Percentiles rank a stretch among this genome's conserved stretches.
Evolutionary conservation across 2,888 invertebrate species (phyloP).

Genomic region (Spodoptera exigua): DNA sequence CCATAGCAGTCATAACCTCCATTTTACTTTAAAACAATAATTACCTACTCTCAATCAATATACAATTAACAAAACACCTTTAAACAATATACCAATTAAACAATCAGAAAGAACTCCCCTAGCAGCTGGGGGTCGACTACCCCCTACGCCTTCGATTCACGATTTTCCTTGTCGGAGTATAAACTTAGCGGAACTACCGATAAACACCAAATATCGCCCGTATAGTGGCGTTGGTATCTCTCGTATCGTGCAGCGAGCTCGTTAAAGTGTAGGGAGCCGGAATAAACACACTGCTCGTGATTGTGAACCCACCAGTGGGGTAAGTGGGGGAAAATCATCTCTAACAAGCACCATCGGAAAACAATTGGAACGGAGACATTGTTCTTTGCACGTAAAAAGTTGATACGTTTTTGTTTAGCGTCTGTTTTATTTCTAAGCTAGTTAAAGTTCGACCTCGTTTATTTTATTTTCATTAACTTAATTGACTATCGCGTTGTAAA

Average conservation of each 20-base stretch:
- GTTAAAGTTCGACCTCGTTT: too few species aligned
- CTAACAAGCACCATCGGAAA: conserved; percentile 68
- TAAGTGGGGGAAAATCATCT: conserved; percentile 45
- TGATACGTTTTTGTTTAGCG: conserved; percentile 14
- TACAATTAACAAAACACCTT: too few species aligned
- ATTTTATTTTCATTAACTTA: too few species aligned
- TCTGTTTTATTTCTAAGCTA: background rate
- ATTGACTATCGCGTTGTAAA: too few species aligned
- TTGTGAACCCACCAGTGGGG: conserved; percentile 40
- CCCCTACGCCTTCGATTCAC: background rate
- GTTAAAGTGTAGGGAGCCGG: conserved; percentile 45
- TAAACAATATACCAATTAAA: too few species aligned
- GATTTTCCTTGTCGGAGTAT: conserved; percentile 30
- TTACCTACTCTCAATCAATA: too few species aligned
- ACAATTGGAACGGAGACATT: conserved; percentile 57
- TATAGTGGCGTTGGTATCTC: conserved; percentile 34
- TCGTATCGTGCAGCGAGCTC: conserved; percentile 51
- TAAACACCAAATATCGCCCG: conserved; percentile 52
- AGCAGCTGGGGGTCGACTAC: too few species aligned
- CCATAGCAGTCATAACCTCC: too few species aligned
- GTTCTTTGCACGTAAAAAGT: conserved; percentile 40
- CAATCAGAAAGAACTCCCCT: too few species aligned
- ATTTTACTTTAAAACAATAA: too few species aligned
- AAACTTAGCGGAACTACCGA: conserved; percentile 39
- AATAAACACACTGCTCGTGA: conserved; percentile 52